Evolutionary conservation across 2,113 vertebrate species (phyloP).

Genomic region (Excalfactoria chinensis): DNA sequence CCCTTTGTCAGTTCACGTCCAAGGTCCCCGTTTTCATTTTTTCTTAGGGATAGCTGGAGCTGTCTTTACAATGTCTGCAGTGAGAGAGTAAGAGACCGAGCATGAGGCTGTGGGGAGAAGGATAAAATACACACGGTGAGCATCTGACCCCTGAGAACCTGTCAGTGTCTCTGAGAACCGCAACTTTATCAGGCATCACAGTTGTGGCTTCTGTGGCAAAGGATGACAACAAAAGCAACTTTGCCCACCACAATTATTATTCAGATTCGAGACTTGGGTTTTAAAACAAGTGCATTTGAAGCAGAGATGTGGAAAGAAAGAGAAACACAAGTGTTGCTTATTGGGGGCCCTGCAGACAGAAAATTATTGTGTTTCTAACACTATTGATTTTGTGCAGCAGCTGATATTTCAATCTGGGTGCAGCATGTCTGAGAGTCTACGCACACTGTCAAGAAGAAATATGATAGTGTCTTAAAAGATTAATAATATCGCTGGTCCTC

Average conservation of each 20-base stretch:
- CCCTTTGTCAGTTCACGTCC: background rate
- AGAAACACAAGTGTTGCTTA: constrained; percentile 71
- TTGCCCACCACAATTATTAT: constrained; percentile 32
- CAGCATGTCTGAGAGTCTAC: constrained; percentile 87
- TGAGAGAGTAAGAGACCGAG: constrained; percentile 15
- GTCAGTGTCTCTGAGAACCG: background rate
- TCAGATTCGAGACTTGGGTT: constrained; percentile 35
- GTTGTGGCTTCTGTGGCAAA: constrained; percentile 57
- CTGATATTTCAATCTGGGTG: constrained; percentile 91
- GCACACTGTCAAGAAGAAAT: constrained; percentile 89
- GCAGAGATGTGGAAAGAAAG: constrained; percentile 52
- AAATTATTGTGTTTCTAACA: constrained; percentile 85
- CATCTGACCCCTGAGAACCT: constrained; percentile 31
- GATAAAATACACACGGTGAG: background rate
- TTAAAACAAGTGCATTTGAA: constrained; percentile 65
- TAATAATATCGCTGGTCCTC: constrained; percentile 88
- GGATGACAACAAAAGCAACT: constrained; percentile 44
- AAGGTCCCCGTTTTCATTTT: constrained; percentile 56
- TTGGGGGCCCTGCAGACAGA: constrained; percentile 79
- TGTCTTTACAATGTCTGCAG: constrained; percentile 32
- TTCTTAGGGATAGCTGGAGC: constrained; percentile 1
- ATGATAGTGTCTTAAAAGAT: constrained; percentile 93
- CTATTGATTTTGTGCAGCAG: constrained; percentile 88
- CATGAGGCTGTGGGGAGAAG: background rate
- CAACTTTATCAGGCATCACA: constrained; percentile 47